A percentile compares a stretch with the other conserved stretches of the same genome.
These are phyloP conservation scores for Aphelocoma coerulescens DNA, from an alignment of 2,113 vertebrate genomes.

Conservation along the genomic window DNA sequence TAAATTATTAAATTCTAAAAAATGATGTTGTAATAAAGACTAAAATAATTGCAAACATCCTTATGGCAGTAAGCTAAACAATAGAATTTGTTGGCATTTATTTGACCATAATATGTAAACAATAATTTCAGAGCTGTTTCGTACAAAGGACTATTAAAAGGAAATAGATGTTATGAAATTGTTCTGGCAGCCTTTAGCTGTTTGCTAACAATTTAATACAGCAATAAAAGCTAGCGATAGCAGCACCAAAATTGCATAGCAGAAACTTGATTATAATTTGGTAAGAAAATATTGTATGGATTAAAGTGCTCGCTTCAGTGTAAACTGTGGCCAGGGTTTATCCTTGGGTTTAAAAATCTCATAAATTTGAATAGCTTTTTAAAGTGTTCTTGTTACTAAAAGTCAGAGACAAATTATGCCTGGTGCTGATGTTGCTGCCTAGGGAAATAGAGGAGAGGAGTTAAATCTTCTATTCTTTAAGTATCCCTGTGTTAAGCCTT, in stretches of 20 bases:
- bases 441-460: background rate
- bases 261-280: conserved; percentile 56
- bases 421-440: conserved; percentile 12
- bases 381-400: conserved; percentile 20
- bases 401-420: conserved; percentile 19
- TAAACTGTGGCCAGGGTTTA: conserved; percentile 26
- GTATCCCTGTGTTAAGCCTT: background rate
- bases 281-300: conserved; percentile 36
- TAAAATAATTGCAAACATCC: conserved; percentile 4
- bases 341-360: conserved; percentile 40
- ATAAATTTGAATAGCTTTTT: conserved; percentile 47
- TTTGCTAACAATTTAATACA: conserved; percentile 32
- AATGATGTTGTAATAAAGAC: background rate
- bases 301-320: background rate
- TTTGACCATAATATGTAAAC: conserved; percentile 13
- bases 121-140: conserved; percentile 17
- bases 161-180: conserved; percentile 21
- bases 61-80: background rate
- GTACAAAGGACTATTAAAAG: conserved; percentile 35
- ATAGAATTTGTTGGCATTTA: conserved; percentile 2
- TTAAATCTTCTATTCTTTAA: background rate
- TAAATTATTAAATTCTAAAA: background rate
- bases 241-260: conserved; percentile 31
- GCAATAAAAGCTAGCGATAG: conserved; percentile 40
- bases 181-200: conserved; percentile 49